These are phyloP conservation scores for Dryadula phaetusa DNA, from an alignment of 2,888 invertebrate genomes.

Conservation along the genomic window DNA sequence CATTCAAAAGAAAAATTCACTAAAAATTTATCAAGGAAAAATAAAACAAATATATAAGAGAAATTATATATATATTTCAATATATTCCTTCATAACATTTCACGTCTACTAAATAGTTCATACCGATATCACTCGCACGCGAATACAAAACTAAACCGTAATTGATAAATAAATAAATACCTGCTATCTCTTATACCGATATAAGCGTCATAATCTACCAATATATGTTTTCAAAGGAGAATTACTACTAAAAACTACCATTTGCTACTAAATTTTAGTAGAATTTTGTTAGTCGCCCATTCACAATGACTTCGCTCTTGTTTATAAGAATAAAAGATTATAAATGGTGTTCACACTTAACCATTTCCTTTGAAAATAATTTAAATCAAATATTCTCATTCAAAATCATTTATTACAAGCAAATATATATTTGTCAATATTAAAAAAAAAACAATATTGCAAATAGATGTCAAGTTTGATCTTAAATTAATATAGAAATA, in stretches of 20 bases:
- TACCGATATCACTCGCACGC: slow-evolving; percentile 59
- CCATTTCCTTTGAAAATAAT: neutral
- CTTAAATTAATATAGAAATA: slow-evolving; percentile 47
- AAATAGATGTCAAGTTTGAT: neutral
- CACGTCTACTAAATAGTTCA: slow-evolving; percentile 61
- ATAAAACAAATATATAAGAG: slow-evolving; percentile 66
- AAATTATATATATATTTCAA: slow-evolving; percentile 82
- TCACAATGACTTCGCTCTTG: slow-evolving; percentile 11
- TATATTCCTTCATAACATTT: slow-evolving; percentile 74
- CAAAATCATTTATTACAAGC: slow-evolving; percentile 16
- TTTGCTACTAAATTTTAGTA: slow-evolving; percentile 2
- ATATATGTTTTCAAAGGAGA: slow-evolving; percentile 33
- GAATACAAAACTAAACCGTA: slow-evolving; percentile 46
- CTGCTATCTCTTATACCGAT: slow-evolving; percentile 53
- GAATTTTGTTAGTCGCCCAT: neutral
- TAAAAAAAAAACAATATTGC: slow-evolving; percentile 3
- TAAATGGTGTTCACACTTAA: neutral
- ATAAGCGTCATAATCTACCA: slow-evolving; percentile 51
- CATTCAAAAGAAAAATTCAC: no score
- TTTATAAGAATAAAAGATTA: slow-evolving; percentile 10
- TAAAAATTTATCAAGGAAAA: no score
- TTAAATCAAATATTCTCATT: slow-evolving; percentile 24
- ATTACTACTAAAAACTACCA: slow-evolving; percentile 23
- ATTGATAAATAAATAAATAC: slow-evolving; percentile 71
- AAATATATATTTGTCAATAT: slow-evolving; percentile 4